These are phyloP conservation scores for Drosophila fuyamai DNA, from an alignment of 1,140 invertebrate species.

Conservation along the genomic window DNA sequence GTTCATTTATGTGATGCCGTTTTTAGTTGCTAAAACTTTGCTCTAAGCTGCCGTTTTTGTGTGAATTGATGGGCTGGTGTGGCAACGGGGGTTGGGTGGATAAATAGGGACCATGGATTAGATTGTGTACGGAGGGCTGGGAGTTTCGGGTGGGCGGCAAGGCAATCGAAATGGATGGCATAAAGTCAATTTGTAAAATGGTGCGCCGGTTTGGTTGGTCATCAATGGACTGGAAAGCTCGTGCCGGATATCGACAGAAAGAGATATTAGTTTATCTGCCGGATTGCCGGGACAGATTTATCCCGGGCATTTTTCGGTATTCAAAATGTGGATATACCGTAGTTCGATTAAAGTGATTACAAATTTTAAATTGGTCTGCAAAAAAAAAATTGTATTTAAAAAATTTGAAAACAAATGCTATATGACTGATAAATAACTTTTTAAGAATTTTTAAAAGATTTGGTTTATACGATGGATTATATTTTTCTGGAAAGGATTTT, in stretches of 20 bases:
- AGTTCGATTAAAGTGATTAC: slow-evolving; percentile 27
- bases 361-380: slow-evolving; percentile 1
- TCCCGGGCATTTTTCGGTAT: slow-evolving; percentile 29
- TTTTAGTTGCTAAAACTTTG: slow-evolving; percentile 72
- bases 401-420: too few species aligned
- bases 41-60: slow-evolving; percentile 51
- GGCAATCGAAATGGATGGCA: slow-evolving; percentile 49
- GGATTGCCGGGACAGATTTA: slow-evolving; percentile 47
- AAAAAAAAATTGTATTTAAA: too few species aligned
- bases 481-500: too few species aligned
- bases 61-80: slow-evolving; percentile 32
- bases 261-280: slow-evolving; percentile 55
- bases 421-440: too few species aligned
- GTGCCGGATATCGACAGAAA: slow-evolving; percentile 41
- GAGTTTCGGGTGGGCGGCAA: slow-evolving; percentile 1
- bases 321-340: slow-evolving; percentile 17
- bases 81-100: slow-evolving; percentile 3
- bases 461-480: too few species aligned
- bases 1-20: slow-evolving; percentile 68
- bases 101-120: slow-evolving; percentile 24
- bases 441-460: neutral
- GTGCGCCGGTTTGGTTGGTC: slow-evolving; percentile 52
- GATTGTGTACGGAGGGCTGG: neutral
- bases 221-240: slow-evolving; percentile 72
- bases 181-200: slow-evolving; percentile 61